A percentile compares a stretch with the other conserved stretches of the same genome.
Conservation (phyloP, 2,113 vertebrate genomes). For the Eolophus roseicapilla region DNA sequence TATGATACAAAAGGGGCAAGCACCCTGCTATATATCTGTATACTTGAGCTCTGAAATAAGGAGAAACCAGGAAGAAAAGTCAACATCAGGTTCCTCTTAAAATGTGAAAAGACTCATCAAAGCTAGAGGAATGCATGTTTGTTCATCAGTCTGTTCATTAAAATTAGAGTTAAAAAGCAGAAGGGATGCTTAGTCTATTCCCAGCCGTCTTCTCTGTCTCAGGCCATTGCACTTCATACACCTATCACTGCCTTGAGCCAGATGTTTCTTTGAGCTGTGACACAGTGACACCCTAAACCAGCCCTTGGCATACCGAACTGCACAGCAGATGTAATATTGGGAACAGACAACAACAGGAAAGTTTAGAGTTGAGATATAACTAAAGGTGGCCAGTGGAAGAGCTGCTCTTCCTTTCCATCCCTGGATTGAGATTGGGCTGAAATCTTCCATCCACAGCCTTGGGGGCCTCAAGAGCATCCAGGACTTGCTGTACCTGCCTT, state of each 20-base stretch:
- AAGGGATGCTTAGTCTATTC: background rate
- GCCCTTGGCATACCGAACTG: background rate
- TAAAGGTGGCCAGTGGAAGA: background rate
- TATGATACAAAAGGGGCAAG: background rate
- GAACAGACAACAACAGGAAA: background rate
- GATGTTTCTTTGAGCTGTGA: background rate
- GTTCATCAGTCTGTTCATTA: background rate
- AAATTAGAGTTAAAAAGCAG: background rate
- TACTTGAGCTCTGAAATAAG: background rate
- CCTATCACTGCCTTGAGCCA: background rate
- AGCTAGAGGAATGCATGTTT: background rate
- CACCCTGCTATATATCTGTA: background rate
- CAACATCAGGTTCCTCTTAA: background rate
- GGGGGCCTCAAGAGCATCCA: background rate
- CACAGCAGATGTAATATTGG: fast-evolving
- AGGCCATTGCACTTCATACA: background rate
- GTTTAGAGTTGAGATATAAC: background rate
- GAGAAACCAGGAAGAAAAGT: background rate
- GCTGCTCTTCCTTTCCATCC: background rate
- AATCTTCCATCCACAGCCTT: background rate
- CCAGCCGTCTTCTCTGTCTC: background rate
- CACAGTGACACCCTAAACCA: background rate
- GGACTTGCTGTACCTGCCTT: background rate
- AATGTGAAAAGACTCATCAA: background rate
- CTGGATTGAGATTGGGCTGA: background rate